A percentile compares a stretch with the other conserved stretches of the same genome.
Evolutionary conservation across 2,888 invertebrate genomes (phyloP).

Genomic region (Hirtodrosophila cameraria): DNA sequence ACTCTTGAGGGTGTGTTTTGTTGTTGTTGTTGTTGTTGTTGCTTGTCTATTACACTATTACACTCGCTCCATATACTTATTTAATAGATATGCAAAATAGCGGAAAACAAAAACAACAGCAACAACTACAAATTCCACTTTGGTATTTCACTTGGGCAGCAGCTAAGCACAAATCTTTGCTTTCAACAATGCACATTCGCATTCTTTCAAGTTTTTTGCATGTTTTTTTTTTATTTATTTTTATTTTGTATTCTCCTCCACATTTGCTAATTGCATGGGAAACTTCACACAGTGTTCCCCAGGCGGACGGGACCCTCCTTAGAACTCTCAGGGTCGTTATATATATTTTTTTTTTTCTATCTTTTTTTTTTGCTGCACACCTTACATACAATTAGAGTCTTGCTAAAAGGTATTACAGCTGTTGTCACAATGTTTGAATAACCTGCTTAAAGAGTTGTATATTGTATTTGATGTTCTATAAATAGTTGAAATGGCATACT

Average conservation of each 20-base stretch:
- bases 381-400: conserved; percentile 53
- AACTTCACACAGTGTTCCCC: conserved; percentile 62
- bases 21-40: too few relatives aligned
- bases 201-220: conserved; percentile 40
- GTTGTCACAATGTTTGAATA: conserved; percentile 40
- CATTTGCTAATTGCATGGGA: conserved; percentile 66
- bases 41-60: too few relatives aligned
- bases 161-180: conserved; percentile 6
- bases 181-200: conserved; percentile 59
- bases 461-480: not conserved
- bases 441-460: not conserved
- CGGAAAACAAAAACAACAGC: conserved; percentile 12
- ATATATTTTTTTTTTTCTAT: conserved; percentile 17
- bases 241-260: conserved; percentile 36
- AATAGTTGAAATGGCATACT: not conserved
- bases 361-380: conserved; percentile 6
- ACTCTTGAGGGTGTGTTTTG: conserved; percentile 41
- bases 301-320: conserved; percentile 34
- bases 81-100: conserved; percentile 60
- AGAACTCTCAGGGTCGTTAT: conserved; percentile 55
- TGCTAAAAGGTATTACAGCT: conserved; percentile 23
- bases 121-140: conserved; percentile 38
- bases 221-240: conserved; percentile 16
- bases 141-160: conserved; percentile 42
- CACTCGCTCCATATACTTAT: conserved; percentile 28